These are phyloP conservation scores for Crenuchus spilurus DNA, from an alignment of 2,797 vertebrate genomes.

Conservation along the genomic window DNA sequence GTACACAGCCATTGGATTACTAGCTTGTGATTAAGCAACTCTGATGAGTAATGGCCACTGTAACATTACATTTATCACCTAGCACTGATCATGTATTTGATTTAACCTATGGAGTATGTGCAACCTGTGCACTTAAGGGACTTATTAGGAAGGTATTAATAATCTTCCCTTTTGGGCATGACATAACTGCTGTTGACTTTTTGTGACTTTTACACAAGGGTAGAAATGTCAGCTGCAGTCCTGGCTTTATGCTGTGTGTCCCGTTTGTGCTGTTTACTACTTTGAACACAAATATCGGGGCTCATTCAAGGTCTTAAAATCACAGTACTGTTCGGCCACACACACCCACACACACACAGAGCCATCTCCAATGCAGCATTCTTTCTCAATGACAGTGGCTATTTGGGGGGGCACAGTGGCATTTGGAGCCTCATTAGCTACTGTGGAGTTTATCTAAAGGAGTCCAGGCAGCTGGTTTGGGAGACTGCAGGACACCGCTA, in stretches of 20 bases:
- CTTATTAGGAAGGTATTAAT: not conserved
- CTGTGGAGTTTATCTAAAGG: slow-evolving; percentile 5
- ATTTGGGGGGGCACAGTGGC: not conserved
- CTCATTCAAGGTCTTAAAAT: not conserved
- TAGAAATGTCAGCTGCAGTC: not conserved
- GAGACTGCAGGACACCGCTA: not conserved
- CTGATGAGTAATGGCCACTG: too few species aligned
- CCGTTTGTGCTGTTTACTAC: not conserved
- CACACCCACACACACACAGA: slow-evolving; percentile 11
- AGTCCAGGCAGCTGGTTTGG: not conserved
- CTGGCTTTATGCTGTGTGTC: not conserved
- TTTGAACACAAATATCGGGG: not conserved
- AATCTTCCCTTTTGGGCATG: not conserved
- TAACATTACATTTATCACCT: too few species aligned
- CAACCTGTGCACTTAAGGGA: not conserved
- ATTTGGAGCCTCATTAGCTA: not conserved
- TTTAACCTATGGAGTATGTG: too few species aligned
- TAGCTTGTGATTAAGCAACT: too few species aligned
- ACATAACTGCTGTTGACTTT: not conserved
- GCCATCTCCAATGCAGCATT: not conserved
- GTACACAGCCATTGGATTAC: too few species aligned
- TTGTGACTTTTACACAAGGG: not conserved
- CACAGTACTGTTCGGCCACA: not conserved
- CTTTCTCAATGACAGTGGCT: not conserved
- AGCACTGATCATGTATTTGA: too few species aligned